A percentile compares a stretch with the other conserved stretches of the same genome.
Evolutionary conservation across 2,113 vertebrate species (phyloP).

Genomic region (Dendrocopos noguchii): DNA sequence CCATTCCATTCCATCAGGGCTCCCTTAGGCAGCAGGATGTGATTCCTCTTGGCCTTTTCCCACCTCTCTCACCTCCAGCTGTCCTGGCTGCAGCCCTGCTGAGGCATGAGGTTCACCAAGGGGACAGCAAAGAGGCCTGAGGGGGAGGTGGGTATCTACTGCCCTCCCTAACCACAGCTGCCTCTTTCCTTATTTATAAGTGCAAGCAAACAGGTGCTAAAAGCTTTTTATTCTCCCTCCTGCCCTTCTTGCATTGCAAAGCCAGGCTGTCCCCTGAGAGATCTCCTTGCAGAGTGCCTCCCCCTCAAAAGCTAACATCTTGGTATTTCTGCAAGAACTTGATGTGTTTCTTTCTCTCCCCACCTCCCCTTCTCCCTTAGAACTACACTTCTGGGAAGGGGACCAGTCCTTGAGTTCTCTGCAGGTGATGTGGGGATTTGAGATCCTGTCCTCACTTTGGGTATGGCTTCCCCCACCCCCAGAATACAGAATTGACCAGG

Average conservation of each 20-base stretch:
- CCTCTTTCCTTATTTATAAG: constrained; percentile 36
- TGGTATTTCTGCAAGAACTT: neutral
- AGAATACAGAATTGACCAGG: too few relatives aligned
- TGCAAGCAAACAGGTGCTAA: constrained; percentile 46
- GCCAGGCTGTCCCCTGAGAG: neutral
- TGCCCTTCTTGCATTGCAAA: neutral
- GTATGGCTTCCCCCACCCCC: neutral
- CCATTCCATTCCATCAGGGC: too few relatives aligned
- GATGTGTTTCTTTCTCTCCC: neutral
- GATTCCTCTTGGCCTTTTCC: neutral
- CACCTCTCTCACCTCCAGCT: neutral
- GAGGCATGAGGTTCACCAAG: neutral
- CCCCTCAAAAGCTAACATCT: neutral
- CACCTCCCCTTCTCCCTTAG: neutral
- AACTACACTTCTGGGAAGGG: neutral
- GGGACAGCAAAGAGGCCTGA: neutral
- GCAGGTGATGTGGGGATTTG: neutral
- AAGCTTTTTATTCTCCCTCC: neutral
- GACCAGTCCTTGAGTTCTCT: neutral
- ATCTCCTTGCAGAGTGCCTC: neutral
- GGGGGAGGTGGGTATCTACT: neutral
- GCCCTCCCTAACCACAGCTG: neutral
- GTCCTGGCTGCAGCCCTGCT: neutral
- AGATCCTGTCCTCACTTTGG: neutral
- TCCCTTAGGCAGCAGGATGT: neutral